Conservation (phyloP, 1,140 invertebrate genomes). For the Tetranychus cinnabarinus region DNA sequence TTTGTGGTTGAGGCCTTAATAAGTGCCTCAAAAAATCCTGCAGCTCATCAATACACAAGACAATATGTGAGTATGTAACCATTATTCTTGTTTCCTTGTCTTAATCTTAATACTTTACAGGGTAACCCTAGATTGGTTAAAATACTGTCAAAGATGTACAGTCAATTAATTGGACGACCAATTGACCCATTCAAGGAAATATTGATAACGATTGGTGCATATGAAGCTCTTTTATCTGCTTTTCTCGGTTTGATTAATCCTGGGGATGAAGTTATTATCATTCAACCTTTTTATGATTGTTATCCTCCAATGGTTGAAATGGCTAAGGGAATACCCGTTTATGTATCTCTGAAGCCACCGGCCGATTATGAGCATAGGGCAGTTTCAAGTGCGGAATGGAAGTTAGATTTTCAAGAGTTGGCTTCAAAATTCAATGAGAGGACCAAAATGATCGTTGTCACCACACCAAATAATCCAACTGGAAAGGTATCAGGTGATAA, state of each 20-base stretch:
- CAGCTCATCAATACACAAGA: conserved; percentile 64
- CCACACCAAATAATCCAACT: conserved; percentile 86
- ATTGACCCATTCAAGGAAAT: conserved; percentile 63
- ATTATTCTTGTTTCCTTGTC: not conserved
- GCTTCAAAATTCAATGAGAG: conserved; percentile 55
- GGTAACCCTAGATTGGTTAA: conserved; percentile 74
- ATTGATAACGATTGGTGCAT: conserved; percentile 69
- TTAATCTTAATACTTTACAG: conserved; percentile 28
- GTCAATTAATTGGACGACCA: conserved; percentile 39
- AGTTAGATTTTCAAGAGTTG: conserved; percentile 58
- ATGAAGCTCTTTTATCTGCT: conserved; percentile 57
- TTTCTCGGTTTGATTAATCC: conserved; percentile 58
- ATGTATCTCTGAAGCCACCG: conserved; percentile 52
- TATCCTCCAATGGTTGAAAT: conserved; percentile 80
- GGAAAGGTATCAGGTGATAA: conserved; percentile 43
- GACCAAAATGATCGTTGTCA: conserved; percentile 85
- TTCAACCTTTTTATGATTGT: conserved; percentile 95
- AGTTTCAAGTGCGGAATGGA: conserved; percentile 57
- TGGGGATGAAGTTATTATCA: conserved; percentile 75
- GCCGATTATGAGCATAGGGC: conserved; percentile 12
- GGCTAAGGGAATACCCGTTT: conserved; percentile 62
- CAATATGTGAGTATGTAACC: conserved; percentile 22
- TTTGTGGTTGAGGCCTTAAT: conserved; percentile 54
- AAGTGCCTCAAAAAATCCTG: conserved; percentile 37
- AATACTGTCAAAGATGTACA: conserved; percentile 59